Evolutionary conservation across 2,113 vertebrate genomes (phyloP).

Genomic region (Myiozetetes cayanensis): DNA sequence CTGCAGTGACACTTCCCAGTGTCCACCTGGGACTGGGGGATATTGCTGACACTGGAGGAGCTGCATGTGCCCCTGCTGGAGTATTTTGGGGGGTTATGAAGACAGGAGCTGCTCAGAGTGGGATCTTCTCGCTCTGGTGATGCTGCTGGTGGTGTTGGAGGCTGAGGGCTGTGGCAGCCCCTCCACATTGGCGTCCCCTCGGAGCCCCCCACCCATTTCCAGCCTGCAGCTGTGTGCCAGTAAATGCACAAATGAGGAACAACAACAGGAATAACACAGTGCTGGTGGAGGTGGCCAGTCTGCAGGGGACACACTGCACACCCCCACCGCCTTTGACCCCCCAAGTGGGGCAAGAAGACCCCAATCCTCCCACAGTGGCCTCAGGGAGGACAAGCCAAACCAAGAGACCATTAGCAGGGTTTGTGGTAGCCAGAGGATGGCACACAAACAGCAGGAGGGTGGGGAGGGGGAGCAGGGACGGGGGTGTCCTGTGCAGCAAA

Average conservation of each 20-base stretch:
- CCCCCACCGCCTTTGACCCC: neutral
- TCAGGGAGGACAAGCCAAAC: neutral
- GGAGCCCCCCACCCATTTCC: neutral
- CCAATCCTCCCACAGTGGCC: neutral
- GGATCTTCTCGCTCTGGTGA: neutral
- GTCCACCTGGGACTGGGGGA: neutral
- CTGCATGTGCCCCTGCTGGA: neutral
- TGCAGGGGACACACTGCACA: neutral
- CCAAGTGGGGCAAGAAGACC: neutral
- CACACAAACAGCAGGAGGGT: neutral
- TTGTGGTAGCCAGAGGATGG: neutral
- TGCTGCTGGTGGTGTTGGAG: neutral
- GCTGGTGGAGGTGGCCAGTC: neutral
- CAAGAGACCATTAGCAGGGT: neutral
- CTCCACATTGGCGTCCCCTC: neutral
- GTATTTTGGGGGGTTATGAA: neutral
- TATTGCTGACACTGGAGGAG: neutral
- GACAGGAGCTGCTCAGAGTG: neutral
- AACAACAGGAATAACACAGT: neutral
- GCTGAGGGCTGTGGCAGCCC: neutral
- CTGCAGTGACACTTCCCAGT: fast-evolving
- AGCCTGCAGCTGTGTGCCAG: neutral
- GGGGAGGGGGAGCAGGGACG: neutral
- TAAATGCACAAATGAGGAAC: neutral
- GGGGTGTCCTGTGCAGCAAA: neutral